A percentile compares a stretch with the other conserved stretches of the same genome.
These are phyloP conservation scores for Lepidurus packardi DNA, from an alignment of 1,140 invertebrate species.

Conservation along the genomic window DNA sequence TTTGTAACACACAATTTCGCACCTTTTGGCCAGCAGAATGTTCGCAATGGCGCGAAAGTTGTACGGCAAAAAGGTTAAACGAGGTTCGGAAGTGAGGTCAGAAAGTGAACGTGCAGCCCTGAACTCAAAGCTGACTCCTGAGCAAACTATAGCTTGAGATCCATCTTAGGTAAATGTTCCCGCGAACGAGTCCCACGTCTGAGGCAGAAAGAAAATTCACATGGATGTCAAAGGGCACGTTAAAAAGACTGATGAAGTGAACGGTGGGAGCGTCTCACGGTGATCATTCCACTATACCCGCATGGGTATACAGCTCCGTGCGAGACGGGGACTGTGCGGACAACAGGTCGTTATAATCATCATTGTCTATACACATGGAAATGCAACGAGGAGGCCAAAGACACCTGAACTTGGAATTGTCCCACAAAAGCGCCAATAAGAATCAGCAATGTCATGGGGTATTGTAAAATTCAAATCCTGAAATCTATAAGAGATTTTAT, in stretches of 20 bases:
- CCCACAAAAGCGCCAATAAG: not conserved
- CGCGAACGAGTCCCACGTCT: not conserved
- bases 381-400: not conserved
- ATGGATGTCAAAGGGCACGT: constrained; percentile 4
- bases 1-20: not conserved
- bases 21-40: not conserved
- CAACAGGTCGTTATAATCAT: not conserved
- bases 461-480: not conserved
- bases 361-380: not conserved
- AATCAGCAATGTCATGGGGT: not conserved
- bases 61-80: not conserved
- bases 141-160: not conserved
- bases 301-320: not conserved
- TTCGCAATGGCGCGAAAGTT: not conserved
- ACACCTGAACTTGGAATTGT: not conserved
- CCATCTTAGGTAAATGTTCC: not conserved
- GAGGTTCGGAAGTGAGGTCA: not conserved
- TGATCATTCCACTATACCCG: not conserved
- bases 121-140: constrained; percentile 7
- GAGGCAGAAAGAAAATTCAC: not conserved
- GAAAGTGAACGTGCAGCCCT: constrained; percentile 5
- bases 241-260: constrained; percentile 22
- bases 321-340: not conserved
- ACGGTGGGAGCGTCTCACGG: constrained; percentile 20
- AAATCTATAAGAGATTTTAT: too few species aligned